Evolutionary conservation across 2,888 invertebrate species (phyloP).

Genomic region (Polydrusus pterygomalis): DNA sequence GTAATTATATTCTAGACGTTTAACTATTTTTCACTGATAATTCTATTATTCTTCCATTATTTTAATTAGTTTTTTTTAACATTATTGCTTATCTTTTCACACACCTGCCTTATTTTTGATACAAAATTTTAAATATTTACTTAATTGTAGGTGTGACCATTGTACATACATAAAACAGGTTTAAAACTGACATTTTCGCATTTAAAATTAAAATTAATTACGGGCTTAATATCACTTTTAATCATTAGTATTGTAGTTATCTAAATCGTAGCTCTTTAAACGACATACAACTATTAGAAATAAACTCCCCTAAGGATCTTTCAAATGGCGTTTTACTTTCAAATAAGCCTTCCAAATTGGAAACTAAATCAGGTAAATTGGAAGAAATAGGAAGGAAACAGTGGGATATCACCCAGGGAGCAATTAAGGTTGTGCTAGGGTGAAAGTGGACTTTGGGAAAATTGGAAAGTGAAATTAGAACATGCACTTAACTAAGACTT

Average conservation of each 20-base stretch:
- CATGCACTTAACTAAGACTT: conserved; percentile 34
- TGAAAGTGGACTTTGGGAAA: conserved; percentile 13
- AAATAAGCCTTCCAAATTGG: conserved; percentile 24
- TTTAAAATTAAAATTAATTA: too few relatives aligned
- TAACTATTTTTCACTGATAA: too few relatives aligned
- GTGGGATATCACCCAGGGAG: background rate
- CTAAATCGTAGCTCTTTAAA: too few relatives aligned
- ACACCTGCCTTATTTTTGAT: too few relatives aligned
- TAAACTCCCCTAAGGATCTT: background rate
- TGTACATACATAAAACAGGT: background rate
- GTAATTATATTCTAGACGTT: too few relatives aligned
- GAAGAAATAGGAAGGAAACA: conserved; percentile 21
- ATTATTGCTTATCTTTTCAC: too few relatives aligned
- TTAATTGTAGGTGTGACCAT: too few relatives aligned
- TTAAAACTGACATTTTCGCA: background rate
- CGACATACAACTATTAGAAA: background rate
- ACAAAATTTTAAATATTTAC: too few relatives aligned
- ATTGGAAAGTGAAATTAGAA: conserved; percentile 45
- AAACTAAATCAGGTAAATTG: conserved; percentile 28
- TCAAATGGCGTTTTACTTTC: conserved; percentile 1
- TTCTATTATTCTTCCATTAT: too few relatives aligned
- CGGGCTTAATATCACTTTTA: too few relatives aligned
- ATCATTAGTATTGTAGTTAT: too few relatives aligned
- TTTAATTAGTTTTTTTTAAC: too few relatives aligned
- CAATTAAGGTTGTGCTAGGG: conserved; percentile 8